These are phyloP conservation scores for Formica exsecta DNA, from an alignment of 1,140 invertebrate genomes.

Conservation along the genomic window DNA sequence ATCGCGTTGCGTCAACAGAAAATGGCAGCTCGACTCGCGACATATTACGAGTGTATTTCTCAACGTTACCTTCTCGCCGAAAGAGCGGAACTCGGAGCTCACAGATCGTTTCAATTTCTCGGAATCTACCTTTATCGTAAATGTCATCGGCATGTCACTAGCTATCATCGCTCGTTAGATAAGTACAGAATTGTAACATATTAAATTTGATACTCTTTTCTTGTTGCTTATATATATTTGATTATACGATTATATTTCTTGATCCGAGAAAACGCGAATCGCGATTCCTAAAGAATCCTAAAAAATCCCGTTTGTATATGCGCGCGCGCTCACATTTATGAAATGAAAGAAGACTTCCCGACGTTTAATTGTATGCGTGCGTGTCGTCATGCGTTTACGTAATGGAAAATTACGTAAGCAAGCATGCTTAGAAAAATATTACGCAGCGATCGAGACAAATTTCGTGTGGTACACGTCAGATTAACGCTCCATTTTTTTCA, in stretches of 20 bases:
- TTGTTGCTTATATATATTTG: not conserved
- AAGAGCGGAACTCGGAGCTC: too few relatives aligned
- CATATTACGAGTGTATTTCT: not conserved
- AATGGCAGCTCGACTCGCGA: conserved; percentile 28
- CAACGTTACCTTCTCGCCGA: too few relatives aligned
- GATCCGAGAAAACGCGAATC: not conserved
- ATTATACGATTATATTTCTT: not conserved
- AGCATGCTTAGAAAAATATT: conserved; percentile 49
- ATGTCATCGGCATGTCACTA: not conserved
- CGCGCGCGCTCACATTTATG: not conserved
- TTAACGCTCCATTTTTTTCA: conserved; percentile 10
- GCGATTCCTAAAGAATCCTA: not conserved
- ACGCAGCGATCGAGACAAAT: not conserved
- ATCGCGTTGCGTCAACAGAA: conserved; percentile 11
- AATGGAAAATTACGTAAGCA: conserved; percentile 56
- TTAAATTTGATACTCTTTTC: not conserved
- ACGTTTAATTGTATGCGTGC: conserved; percentile 28
- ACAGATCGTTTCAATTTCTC: conserved; percentile 29
- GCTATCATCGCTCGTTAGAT: too few relatives aligned
- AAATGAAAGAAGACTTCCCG: conserved; percentile 43
- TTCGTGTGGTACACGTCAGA: conserved; percentile 1
- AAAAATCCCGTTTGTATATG: not conserved
- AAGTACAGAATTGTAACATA: not conserved
- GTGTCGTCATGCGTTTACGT: conserved; percentile 62
- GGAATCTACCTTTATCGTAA: not conserved